phyloP scores from a whole-genome alignment of 2,888 invertebrate genomes.

The Drosophila melanosoma region DNA sequence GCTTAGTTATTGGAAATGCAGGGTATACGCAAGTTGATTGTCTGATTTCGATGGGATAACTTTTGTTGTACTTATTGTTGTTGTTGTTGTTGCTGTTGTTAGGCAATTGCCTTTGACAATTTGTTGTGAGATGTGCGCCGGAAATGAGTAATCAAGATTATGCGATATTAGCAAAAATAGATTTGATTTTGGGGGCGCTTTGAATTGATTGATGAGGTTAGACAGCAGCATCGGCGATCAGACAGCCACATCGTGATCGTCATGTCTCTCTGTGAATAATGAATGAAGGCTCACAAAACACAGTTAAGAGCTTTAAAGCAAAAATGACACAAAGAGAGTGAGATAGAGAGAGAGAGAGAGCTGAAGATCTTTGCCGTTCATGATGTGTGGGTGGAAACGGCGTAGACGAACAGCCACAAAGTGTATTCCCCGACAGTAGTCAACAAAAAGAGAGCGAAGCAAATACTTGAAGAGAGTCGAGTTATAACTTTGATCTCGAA shows the following conservation, averaged over 20 bases:
- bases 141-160: constrained; percentile 80
- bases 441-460: constrained; percentile 8
- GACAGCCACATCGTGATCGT: constrained; percentile 41
- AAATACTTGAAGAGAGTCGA: constrained; percentile 7
- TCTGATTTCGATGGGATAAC: neutral
- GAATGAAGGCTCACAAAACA: constrained; percentile 45
- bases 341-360: constrained; percentile 8
- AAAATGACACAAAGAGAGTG: neutral
- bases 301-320: constrained; percentile 38
- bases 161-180: constrained; percentile 77
- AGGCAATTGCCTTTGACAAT: constrained; percentile 68
- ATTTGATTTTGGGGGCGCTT: constrained; percentile 72
- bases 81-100: constrained; percentile 33
- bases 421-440: constrained; percentile 18
- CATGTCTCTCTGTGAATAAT: constrained; percentile 33
- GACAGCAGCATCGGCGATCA: constrained; percentile 58
- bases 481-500: neutral
- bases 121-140: constrained; percentile 71
- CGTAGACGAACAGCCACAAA: constrained; percentile 2
- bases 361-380: constrained; percentile 10
- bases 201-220: constrained; percentile 70
- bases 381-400: constrained; percentile 33
- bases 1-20: constrained; percentile 14
- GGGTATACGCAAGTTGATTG: constrained; percentile 51
- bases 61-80: constrained; percentile 24